phyloP scores from a whole-genome alignment of 1,140 invertebrate species.

The Zaprionus kolodkinae region DNA sequence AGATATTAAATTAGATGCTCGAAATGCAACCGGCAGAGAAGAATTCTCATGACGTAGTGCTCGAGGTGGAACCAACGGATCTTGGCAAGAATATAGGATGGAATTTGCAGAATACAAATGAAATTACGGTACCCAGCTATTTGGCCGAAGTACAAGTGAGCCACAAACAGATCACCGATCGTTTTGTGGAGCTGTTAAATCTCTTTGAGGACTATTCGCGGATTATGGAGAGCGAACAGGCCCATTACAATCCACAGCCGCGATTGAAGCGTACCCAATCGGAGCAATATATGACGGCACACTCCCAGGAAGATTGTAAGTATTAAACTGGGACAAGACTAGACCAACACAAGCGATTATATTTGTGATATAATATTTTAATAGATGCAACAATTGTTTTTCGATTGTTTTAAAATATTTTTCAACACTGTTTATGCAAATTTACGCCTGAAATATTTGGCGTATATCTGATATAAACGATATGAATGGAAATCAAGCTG shows the following conservation, averaged over 20 bases:
- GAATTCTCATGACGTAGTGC: not conserved
- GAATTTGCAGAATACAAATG: conserved; percentile 14
- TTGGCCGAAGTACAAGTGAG: conserved; percentile 55
- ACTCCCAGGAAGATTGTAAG: conserved; percentile 23
- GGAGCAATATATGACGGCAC: conserved; percentile 20
- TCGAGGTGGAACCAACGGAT: conserved; percentile 12
- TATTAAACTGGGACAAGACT: not conserved
- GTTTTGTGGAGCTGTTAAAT: conserved; percentile 57
- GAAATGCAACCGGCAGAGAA: not conserved
- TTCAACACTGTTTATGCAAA: no score
- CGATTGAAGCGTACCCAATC: conserved; percentile 46
- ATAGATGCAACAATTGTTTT: no score
- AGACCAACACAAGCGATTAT: not conserved
- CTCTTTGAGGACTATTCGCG: conserved; percentile 58
- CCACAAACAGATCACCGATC: conserved; percentile 55
- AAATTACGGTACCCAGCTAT: conserved; percentile 14
- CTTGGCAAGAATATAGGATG: conserved; percentile 36
- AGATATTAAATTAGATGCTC: conserved; percentile 4
- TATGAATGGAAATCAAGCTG: no score
- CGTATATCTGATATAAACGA: no score
- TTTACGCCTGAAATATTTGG: no score
- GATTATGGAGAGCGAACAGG: conserved; percentile 38
- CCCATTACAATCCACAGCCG: conserved; percentile 3
- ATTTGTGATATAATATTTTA: no score
- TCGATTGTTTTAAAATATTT: no score